Conservation (phyloP, 2,113 vertebrate genomes). For the Petaurus breviceps region DNA sequence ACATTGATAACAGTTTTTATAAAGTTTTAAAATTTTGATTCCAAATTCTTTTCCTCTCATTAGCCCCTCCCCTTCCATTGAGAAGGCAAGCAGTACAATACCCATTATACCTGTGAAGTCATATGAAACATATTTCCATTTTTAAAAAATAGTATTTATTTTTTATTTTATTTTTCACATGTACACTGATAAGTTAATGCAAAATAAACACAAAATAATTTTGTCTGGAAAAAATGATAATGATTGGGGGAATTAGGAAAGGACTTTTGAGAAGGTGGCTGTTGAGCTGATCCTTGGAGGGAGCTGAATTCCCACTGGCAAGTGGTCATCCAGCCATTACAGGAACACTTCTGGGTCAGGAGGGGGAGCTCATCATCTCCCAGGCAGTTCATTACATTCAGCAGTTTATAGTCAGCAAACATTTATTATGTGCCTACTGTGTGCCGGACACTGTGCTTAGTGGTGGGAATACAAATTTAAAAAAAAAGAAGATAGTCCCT, state of each 20-base stretch:
- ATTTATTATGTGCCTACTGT: background rate
- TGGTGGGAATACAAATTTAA: background rate
- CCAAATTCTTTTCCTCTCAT: background rate
- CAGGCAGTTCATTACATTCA: background rate
- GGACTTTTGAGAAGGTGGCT: background rate
- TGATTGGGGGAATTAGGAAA: background rate
- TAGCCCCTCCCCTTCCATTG: background rate
- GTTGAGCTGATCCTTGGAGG: background rate
- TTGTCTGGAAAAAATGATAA: background rate
- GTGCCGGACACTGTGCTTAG: background rate
- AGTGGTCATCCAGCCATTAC: background rate
- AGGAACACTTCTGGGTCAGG: background rate
- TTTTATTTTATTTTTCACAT: background rate
- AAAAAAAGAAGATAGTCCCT: background rate
- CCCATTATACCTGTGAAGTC: background rate
- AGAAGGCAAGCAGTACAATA: background rate
- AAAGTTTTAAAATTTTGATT: background rate
- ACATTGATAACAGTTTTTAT: background rate
- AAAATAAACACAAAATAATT: background rate
- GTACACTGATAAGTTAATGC: background rate
- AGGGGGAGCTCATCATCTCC: background rate
- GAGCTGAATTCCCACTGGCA: background rate
- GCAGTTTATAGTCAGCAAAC: background rate
- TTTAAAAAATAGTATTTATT: background rate
- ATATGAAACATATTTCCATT: background rate